A percentile compares a stretch with the other conserved stretches of the same genome.
Conservation (phyloP, 1,140 invertebrate genomes). For the Drosophila pandora region DNA sequence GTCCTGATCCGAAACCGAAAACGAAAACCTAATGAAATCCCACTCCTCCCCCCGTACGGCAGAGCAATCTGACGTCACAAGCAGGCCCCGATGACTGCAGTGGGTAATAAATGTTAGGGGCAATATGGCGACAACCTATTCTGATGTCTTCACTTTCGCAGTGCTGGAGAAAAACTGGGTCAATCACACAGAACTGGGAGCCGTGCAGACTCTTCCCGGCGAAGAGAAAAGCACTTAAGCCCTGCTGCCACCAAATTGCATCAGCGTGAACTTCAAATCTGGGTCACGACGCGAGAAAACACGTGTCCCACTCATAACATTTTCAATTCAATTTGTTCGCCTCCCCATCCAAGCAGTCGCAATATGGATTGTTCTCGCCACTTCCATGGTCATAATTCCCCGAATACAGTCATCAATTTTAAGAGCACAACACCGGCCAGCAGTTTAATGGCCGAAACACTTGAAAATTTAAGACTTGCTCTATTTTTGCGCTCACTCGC, state of each 20-base stretch:
- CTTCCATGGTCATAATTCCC: constrained; percentile 12
- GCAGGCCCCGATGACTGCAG: constrained; percentile 9
- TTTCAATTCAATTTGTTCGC: constrained; percentile 33
- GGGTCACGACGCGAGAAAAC: constrained; percentile 37
- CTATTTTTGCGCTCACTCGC: constrained; percentile 4
- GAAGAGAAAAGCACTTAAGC: constrained; percentile 56
- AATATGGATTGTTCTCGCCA: constrained; percentile 28
- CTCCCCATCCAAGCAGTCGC: constrained; percentile 1
- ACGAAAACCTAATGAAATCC: constrained; percentile 41
- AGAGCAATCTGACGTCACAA: constrained; percentile 33
- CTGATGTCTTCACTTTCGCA: constrained; percentile 38
- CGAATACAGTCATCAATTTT: constrained; percentile 22
- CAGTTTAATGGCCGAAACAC: constrained; percentile 51
- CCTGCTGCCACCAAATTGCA: constrained; percentile 46
- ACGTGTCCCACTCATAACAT: constrained; percentile 44
- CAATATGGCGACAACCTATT: constrained; percentile 47
- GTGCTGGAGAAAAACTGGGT: constrained; percentile 58
- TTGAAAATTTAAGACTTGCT: constrained; percentile 23
- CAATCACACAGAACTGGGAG: constrained; percentile 45
- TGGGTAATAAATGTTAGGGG: constrained; percentile 29
- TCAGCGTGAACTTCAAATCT: constrained; percentile 39
- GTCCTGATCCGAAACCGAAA: constrained; percentile 32
- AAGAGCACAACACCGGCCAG: constrained; percentile 4
- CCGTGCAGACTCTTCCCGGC: constrained; percentile 6
- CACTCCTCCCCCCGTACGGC: constrained; percentile 1